Base-by-base conservation (phyloP, 1,140 invertebrate species). In the Eufriesea mexicana region DNA sequence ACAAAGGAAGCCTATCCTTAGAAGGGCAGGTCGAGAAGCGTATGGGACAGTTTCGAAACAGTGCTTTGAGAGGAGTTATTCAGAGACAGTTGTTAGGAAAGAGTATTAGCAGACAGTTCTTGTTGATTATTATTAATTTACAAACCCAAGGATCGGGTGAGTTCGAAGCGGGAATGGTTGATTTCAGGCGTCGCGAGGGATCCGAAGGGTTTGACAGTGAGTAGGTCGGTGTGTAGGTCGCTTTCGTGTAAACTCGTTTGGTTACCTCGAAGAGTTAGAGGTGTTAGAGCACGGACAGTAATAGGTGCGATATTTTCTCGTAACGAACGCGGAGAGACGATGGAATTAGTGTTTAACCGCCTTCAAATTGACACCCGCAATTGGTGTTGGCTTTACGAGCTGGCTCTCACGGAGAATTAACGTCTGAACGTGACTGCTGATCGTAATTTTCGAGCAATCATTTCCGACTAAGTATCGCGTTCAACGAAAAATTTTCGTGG, bases 341-440 rank as follows among this genome's bases (percentile, higher is more conserved):
- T 61, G 45, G 55, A 61, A 79, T 61, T 79, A 79, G 66, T 49
- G 57, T 16, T 57, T 59, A 79, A 67, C 54, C 20, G 55, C 54
- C 28, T 79, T 68, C 66, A 54, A 68, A 70, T 79, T 68, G 76
- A 79, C 76, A 54, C 42, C 18, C 25, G 42, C 64, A 14, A 51
- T 67, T 57, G 51, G n/a, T 42, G 25, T 64, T 35, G 47, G 59
- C 59, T 78, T 68, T 57, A 57, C 76, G 64, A 57, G n/a, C 61
- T 16, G 12, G 28, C n/a, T 67, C 23, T 14, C 12, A 8, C 45
- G 42, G 8, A n/a, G 28, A 51, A 54, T 77, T 45, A 54, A 47
- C 51, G 8, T 8, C 0, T 18, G 49, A 23, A 62, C 59, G 76
- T 25, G 49, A 28, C 35, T n/a, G 23, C n/a, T 45, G 35, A 74